Evolutionary conservation across 2,113 vertebrate species (phyloP).

Genomic region (Calonectris borealis): DNA sequence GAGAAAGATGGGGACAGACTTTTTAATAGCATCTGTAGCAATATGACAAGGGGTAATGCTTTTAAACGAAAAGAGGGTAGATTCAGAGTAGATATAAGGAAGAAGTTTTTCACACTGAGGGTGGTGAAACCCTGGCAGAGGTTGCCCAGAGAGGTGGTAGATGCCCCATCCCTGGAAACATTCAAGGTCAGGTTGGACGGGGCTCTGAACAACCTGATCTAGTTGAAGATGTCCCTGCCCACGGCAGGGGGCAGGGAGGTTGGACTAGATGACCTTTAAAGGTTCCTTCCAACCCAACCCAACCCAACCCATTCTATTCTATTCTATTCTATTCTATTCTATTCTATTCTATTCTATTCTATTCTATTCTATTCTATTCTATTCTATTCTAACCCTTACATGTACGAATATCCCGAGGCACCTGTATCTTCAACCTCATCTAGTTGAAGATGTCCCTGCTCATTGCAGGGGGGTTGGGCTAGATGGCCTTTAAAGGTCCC

Average conservation of each 20-base stretch:
- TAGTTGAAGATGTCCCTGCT: not conserved
- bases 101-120: rapidly evolving
- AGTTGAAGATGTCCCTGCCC: rapidly evolving
- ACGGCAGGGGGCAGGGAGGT: rapidly evolving
- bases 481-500: rapidly evolving
- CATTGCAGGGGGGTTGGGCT: rapidly evolving
- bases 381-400: too few relatives aligned
- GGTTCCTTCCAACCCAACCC: not conserved
- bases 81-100: not conserved
- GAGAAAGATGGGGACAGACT: not conserved
- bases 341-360: too few relatives aligned
- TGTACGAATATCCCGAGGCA: too few relatives aligned
- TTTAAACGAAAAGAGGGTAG: not conserved
- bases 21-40: rapidly evolving
- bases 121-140: rapidly evolving
- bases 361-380: too few relatives aligned
- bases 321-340: too few relatives aligned
- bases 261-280: not conserved
- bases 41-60: not conserved
- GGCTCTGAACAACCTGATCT: not conserved
- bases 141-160: not conserved
- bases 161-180: not conserved
- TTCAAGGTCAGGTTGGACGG: rapidly evolving
- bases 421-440: not conserved
- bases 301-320: too few relatives aligned